Conservation (phyloP, 2,888 invertebrate species). For the Orthosia gracilis region DNA sequence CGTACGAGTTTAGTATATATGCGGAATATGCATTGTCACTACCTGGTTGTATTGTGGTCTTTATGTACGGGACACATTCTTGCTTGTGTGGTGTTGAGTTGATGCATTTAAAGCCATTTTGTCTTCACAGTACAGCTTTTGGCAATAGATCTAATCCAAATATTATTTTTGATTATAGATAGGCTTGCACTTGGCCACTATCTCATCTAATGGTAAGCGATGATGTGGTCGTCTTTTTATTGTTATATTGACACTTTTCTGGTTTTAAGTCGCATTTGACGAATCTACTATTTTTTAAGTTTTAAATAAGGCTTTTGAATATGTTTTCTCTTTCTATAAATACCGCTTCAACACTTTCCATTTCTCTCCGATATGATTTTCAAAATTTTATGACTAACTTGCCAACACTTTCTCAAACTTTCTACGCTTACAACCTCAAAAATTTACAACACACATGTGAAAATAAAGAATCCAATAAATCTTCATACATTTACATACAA, state of each 20-base stretch:
- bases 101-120: not conserved
- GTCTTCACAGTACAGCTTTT: not conserved
- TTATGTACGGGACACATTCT: conserved; percentile 10
- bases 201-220: too few species aligned
- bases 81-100: not conserved
- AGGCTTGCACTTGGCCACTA: too few species aligned
- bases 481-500: conserved; percentile 42
- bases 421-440: conserved; percentile 18
- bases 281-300: too few species aligned
- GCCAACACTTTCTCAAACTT: conserved; percentile 18
- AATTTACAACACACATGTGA: conserved; percentile 33
- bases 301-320: not conserved
- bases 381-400: not conserved
- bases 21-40: conserved; percentile 52
- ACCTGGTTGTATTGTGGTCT: conserved; percentile 18
- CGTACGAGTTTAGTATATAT: conserved; percentile 28
- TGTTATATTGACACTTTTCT: too few species aligned
- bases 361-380: not conserved
- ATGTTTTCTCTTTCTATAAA: not conserved
- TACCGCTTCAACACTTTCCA: not conserved
- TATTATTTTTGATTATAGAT: too few species aligned
- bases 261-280: too few species aligned
- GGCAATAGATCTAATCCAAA: not conserved
- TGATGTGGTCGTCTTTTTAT: too few species aligned
- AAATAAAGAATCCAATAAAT: conserved; percentile 38